These are phyloP conservation scores for Picathartes gymnocephalus DNA, from an alignment of 2,113 vertebrate species.

Conservation along the genomic window DNA sequence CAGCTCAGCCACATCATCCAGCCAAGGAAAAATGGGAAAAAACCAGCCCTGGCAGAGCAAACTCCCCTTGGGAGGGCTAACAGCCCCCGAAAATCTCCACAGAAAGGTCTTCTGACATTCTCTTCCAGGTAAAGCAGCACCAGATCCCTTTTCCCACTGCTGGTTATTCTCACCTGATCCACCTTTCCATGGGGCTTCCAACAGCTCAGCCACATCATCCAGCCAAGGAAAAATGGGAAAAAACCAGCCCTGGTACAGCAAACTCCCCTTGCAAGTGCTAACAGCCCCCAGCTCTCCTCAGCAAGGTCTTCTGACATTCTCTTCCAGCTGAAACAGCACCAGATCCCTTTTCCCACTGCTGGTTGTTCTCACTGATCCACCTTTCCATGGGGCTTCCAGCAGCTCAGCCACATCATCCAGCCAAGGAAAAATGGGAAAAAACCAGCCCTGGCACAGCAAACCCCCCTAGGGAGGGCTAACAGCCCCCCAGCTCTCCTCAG, in stretches of 20 bases:
- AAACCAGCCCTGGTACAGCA: accelerated
- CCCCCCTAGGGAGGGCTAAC: background rate
- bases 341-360: accelerated
- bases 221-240: background rate
- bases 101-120: background rate
- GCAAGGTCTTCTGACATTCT: background rate
- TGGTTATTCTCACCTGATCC: background rate
- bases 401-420: background rate
- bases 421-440: background rate
- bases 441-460: accelerated
- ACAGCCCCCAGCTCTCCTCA: accelerated
- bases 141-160: accelerated
- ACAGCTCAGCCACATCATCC: background rate
- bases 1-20: background rate
- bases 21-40: background rate
- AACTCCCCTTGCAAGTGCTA: background rate
- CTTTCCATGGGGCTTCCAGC: accelerated
- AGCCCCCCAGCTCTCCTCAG: accelerated
- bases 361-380: background rate
- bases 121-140: background rate
- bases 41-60: accelerated
- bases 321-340: background rate
- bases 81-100: accelerated
- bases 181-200: accelerated
- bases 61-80: background rate